Evolutionary conservation across 2,113 vertebrate genomes (phyloP), one percentile per base, ranked within the genome.

Genomic region (Cochlearius cochlearius): DNA sequence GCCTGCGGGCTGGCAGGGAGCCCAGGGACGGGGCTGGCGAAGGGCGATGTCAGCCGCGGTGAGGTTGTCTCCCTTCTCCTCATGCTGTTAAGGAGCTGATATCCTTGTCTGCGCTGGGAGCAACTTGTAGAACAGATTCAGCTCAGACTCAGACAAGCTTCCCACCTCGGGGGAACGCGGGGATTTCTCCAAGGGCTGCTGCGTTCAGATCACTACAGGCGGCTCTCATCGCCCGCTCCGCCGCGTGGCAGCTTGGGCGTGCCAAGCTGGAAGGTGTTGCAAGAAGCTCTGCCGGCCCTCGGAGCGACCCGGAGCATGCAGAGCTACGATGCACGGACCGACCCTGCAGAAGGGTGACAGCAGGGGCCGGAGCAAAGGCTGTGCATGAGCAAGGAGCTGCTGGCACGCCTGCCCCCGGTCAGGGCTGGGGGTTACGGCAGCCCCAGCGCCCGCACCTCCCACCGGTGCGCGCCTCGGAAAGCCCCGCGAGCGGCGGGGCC

Each of bases 231-330:
- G 52, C n/a, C 66, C 0, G 1, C 78, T 64, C 77, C 64, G 71
- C 49, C 4, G 1, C 1, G 0, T 6, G 27, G 50, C 58, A 78
- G 1, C 38, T 45, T 5, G 0, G 1, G 9, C 26, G 38, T 7
- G 34, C 71, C 22, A 30, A 52, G 34, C 64, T 36, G 34, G 32
- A 47, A n/a, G 38, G 26, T 11, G 29, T 8, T 41, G 10, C 66
- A 16, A 45, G 50, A 20, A 66, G n/a, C 18, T 25, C 27, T 49
- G 52, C 12, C 66, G 38, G 79, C 22, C 79, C 79, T 21, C 11
- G n/a, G 67, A 53, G 39, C 74, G 73, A 10, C 30, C 34, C 77
- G 18, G 62, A 29, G 56, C 0, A 1, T 15, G 32, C 27, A 10
- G 16, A 12, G 43, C 7, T 20, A 30, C 0, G 1, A 12, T 26